Evolutionary conservation across 1,140 invertebrate species (phyloP), one percentile per base, ranked within the genome.

Genomic region (Eumaeus atala): DNA sequence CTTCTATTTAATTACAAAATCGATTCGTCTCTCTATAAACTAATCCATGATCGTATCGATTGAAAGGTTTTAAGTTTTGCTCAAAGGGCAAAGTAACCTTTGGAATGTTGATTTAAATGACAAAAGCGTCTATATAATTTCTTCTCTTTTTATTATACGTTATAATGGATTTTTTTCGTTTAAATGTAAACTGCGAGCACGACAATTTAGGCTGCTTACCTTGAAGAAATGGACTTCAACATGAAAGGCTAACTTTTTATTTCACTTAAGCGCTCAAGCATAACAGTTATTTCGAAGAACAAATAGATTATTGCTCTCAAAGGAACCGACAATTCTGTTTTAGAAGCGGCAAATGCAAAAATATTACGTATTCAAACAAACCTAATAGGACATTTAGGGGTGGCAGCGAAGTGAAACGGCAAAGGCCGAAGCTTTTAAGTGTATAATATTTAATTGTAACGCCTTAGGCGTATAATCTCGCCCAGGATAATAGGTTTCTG

Each of bases 371-470:
- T 87, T 87, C 84, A 85, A 87, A 87, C 84, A 87, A 74, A 84
- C 74, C 81, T 84, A 87, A 87, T 87, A 76, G 84, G 81, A 85
- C 82, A 85, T 85, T 87, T 85, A 87, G 84, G 84, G 84, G 82
- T 87, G 82, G 80, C 80, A 84, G 73, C 74, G 73, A 81, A 83
- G 81, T 82, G 80, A 87, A 86, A 87, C 80, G 79, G 83, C 82
- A 82, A 87, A 87, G 80, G 77, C 76, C 82, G 85, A 87, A 87
- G 87, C 87, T 87, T 85, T 87, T 87, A 87, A 87, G 83, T 87
- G 87, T 87, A 85, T 85, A 84, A 87, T 87, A 84, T 88, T 87
- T 88, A 88, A 88, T 88, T 88, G 87, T 87, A 77, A 87, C 79
- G 84, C 86, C 86, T 84, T 84, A 84, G 87, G 87, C 84, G 86